Conservation (phyloP, 1,140 invertebrate species). For the Dendroctonus ponderosae region DNA sequence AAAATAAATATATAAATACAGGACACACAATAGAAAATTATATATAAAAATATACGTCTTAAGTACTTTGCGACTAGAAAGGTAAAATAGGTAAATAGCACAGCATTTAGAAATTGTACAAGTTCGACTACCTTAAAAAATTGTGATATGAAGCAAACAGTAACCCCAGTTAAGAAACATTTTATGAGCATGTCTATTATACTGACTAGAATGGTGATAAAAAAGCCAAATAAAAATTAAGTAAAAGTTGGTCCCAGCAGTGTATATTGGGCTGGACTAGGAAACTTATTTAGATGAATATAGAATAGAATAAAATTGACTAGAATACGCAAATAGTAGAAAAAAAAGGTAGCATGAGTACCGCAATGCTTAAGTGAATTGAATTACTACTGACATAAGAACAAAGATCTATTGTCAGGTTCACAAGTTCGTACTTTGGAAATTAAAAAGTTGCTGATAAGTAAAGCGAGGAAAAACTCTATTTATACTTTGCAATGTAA, state of each 20-base stretch:
- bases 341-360: slow-evolving; percentile 12
- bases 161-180: slow-evolving; percentile 3
- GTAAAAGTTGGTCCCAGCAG: slow-evolving; percentile 41
- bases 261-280: slow-evolving; percentile 38
- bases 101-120: slow-evolving; percentile 35
- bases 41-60: slow-evolving; percentile 23
- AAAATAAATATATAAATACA: slow-evolving; percentile 39
- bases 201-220: not conserved
- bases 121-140: slow-evolving; percentile 19
- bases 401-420: slow-evolving; percentile 28
- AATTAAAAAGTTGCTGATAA: not conserved
- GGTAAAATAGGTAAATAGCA: slow-evolving; percentile 31
- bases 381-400: slow-evolving; percentile 8
- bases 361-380: slow-evolving; percentile 12
- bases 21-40: slow-evolving; percentile 15
- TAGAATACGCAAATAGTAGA: slow-evolving; percentile 4
- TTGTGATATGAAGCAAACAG: slow-evolving; percentile 30
- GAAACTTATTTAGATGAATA: slow-evolving; percentile 1
- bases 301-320: slow-evolving; percentile 1
- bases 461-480: not conserved
- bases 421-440: slow-evolving; percentile 21
- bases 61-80: slow-evolving; percentile 35
- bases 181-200: slow-evolving; percentile 1
- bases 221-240: slow-evolving; percentile 1
- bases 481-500: not conserved